phyloP scores from a whole-genome alignment of 2,888 invertebrate genomes.

The Apotomis turbidana region DNA sequence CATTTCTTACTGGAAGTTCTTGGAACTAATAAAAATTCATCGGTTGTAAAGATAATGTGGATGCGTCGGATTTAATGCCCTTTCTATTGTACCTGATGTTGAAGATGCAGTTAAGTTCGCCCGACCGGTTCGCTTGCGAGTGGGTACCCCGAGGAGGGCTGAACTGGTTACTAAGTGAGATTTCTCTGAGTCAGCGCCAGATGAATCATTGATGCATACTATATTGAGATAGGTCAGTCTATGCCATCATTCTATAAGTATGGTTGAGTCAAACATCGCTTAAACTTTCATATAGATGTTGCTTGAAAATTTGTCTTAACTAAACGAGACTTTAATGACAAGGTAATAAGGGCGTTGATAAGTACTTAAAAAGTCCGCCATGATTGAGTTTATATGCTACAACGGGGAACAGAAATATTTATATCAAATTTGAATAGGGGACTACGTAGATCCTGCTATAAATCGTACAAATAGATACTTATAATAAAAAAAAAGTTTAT shows the following conservation, averaged over 20 bases:
- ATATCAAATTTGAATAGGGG: slow-evolving; percentile 22
- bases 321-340: neutral
- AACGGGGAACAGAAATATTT: slow-evolving; percentile 21
- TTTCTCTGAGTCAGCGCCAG: slow-evolving; percentile 65
- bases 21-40: slow-evolving; percentile 35
- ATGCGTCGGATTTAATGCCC: slow-evolving; percentile 41
- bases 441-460: slow-evolving; percentile 16
- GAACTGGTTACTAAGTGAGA: slow-evolving; percentile 60
- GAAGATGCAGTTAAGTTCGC: slow-evolving; percentile 41
- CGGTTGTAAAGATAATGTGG: slow-evolving; percentile 43
- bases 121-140: slow-evolving; percentile 50
- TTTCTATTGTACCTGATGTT: slow-evolving; percentile 29
- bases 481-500: slow-evolving; percentile 52
- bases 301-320: neutral
- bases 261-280: slow-evolving; percentile 17
- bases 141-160: slow-evolving; percentile 48
- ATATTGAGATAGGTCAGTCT: slow-evolving; percentile 60
- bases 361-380: neutral
- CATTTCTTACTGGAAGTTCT: slow-evolving; percentile 22
- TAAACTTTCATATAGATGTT: slow-evolving; percentile 1
- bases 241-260: slow-evolving; percentile 4
- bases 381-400: slow-evolving; percentile 3
- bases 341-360: neutral
- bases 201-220: slow-evolving; percentile 65
- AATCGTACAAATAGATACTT: slow-evolving; percentile 51